Conservation (phyloP, 2,888 invertebrate genomes). For the Petrophora chlorosata region DNA sequence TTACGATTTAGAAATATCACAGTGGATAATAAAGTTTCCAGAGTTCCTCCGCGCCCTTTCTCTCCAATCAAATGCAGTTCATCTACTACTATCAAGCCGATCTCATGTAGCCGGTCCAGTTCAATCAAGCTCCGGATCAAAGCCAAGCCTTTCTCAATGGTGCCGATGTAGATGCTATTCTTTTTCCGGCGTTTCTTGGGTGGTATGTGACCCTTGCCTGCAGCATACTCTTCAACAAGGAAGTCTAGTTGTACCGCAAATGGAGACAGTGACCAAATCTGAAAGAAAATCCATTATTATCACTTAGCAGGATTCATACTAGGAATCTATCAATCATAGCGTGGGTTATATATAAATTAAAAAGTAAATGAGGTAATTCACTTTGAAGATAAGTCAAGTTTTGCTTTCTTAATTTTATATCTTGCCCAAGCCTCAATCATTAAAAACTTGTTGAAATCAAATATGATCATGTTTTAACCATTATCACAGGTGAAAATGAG, state of each 20-base stretch:
- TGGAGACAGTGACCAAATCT: conserved; percentile 92
- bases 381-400: too few species aligned
- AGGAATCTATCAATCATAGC: neutral
- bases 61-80: conserved; percentile 97
- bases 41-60: conserved; percentile 90
- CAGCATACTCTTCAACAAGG: conserved; percentile 97
- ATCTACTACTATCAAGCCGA: conserved; percentile 93
- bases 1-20: conserved; percentile 88
- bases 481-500: too few species aligned
- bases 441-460: too few species aligned
- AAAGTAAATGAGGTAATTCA: too few species aligned
- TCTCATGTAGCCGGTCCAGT: conserved; percentile 86
- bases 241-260: conserved; percentile 95
- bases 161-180: conserved; percentile 93
- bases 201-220: conserved; percentile 95
- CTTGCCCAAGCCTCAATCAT: too few species aligned
- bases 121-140: conserved; percentile 94
- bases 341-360: too few species aligned
- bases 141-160: conserved; percentile 96
- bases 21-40: conserved; percentile 94
- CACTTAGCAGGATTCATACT: neutral
- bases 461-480: too few species aligned
- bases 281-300: conserved; percentile 32
- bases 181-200: conserved; percentile 89
- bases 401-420: too few species aligned